Conservation (phyloP, 2,888 invertebrate genomes). For the Cheilosia vulpina region DNA sequence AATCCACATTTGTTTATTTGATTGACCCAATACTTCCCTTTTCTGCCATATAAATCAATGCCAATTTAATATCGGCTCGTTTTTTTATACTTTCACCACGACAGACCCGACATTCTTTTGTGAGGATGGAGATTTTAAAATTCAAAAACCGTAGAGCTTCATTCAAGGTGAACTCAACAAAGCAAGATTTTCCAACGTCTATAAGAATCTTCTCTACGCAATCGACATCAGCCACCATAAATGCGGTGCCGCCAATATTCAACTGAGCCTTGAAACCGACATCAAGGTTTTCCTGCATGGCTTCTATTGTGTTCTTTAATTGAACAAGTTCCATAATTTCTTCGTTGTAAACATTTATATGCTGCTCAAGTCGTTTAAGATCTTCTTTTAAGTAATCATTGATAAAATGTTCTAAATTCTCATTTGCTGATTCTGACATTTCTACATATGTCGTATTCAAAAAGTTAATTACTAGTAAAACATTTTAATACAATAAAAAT, state of each 20-base stretch:
- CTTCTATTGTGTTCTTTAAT: slow-evolving; percentile 88
- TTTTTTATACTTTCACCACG: slow-evolving; percentile 88
- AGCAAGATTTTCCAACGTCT: slow-evolving; percentile 90
- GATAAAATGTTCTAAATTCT: slow-evolving; percentile 87
- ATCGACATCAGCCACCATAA: slow-evolving; percentile 89
- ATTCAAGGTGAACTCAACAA: slow-evolving; percentile 88
- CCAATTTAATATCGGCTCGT: slow-evolving; percentile 91
- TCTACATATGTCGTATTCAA: too few species aligned
- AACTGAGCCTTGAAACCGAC: slow-evolving; percentile 88
- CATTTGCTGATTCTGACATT: slow-evolving; percentile 85
- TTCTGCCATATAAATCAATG: slow-evolving; percentile 88
- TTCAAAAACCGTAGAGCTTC: slow-evolving; percentile 90
- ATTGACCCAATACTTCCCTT: slow-evolving; percentile 81
- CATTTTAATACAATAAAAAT: too few species aligned
- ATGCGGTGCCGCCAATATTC: slow-evolving; percentile 93
- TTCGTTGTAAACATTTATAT: slow-evolving; percentile 86
- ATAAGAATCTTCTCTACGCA: slow-evolving; percentile 88
- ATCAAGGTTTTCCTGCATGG: slow-evolving; percentile 85
- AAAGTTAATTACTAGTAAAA: too few species aligned
- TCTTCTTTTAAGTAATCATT: slow-evolving; percentile 91
- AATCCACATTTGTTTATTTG: too few species aligned
- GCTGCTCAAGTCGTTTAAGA: slow-evolving; percentile 86
- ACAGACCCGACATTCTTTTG: slow-evolving; percentile 86
- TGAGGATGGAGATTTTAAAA: slow-evolving; percentile 87
- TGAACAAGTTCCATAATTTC: slow-evolving; percentile 90